A percentile compares a stretch with the other conserved stretches of the same genome.
These are phyloP conservation scores for Asobara japonica DNA, from an alignment of 1,140 invertebrate species.

Conservation along the genomic window DNA sequence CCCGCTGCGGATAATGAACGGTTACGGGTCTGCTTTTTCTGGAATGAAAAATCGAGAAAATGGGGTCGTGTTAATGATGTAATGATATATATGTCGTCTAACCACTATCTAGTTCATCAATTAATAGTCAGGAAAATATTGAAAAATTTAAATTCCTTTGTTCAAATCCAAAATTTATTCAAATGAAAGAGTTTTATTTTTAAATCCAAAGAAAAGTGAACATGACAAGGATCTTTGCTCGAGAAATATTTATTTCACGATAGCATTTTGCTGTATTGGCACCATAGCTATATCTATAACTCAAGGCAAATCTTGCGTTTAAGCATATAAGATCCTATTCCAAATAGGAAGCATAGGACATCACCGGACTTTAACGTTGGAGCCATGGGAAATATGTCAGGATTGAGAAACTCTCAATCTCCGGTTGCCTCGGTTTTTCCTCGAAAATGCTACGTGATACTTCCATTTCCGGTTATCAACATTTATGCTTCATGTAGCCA, in stretches of 20 bases:
- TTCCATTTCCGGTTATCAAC: not conserved
- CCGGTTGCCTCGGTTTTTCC: not conserved
- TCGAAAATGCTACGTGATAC: not conserved
- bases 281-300: no score
- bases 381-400: not conserved
- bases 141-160: no score
- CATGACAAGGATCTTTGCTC: no score
- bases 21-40: not conserved
- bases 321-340: not conserved
- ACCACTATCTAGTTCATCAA: not conserved
- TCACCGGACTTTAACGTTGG: not conserved
- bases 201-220: no score
- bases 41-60: not conserved
- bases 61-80: not conserved
- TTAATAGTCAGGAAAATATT: no score
- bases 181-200: no score
- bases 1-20: not conserved
- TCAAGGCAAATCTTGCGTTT: not conserved
- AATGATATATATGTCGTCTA: not conserved
- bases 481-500: no score
- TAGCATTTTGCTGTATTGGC: no score
- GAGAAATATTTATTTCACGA: no score
- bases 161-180: not conserved
- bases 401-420: not conserved
- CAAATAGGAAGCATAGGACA: not conserved